Base-by-base conservation (phyloP, 2,888 invertebrate species). In the Cataglyphis cursor region DNA sequence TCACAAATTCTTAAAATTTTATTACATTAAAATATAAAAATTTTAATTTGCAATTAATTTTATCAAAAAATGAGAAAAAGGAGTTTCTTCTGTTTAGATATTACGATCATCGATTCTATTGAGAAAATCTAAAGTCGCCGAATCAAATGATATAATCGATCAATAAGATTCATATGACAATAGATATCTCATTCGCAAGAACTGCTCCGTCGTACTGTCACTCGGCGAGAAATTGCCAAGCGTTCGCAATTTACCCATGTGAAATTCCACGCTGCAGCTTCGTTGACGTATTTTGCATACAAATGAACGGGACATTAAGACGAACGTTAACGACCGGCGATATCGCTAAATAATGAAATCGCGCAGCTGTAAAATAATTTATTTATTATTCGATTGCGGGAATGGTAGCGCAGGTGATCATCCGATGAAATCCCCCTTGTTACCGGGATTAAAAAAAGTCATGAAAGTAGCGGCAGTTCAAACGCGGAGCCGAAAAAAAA, bases 291-390 rank as follows among this genome's bases (percentile, higher is more conserved):
- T 31, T 6, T 31, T 6, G 81, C 65, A 65, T 72, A 78, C 83
- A 54, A 83, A 86, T 81, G 80, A 80, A 82, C 82, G 75, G 21
- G 18, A 31, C 85, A 87, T 88, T 90, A 88, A 87, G 78, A 54
- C 59, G 83, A 84, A 88, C 87, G 85, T 90, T 92, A 92, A 92
- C 89, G 89, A 88, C 75, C 74, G 70, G 61, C 72, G 81, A 84
- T 91, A 91, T 89, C 88, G 89, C 89, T 90, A 86, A 91, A 92
- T 91, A 93, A 92, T 89, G 88, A 90, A 93, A 92, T 90, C 85
- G 83, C 83, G 66, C 57, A 70, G 86, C 61, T 87, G 87, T 92
- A 88, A 91, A 92, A 91, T 88, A 85, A 92, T 92, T 91, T 92
- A 91, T 92, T 92, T 92, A 92, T 91, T 90, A 89, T 89, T 90